Conservation (phyloP, 1,140 invertebrate genomes). For the Rhagoletis pomonella region DNA sequence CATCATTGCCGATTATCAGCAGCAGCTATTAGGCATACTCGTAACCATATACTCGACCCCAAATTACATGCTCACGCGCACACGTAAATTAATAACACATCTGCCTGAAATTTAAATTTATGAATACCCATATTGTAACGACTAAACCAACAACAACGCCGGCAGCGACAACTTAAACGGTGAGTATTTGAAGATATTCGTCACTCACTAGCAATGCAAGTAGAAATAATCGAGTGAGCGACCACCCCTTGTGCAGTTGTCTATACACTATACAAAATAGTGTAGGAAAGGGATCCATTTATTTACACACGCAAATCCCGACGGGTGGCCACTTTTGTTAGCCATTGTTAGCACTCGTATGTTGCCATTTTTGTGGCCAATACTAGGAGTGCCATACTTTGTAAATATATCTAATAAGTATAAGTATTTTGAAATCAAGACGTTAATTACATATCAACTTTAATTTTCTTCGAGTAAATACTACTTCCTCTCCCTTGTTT, state of each 20-base stretch:
- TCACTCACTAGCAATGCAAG: no score
- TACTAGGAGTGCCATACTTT: background rate
- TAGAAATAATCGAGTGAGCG: background rate
- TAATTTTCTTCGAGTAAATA: background rate
- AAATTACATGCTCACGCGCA: slow-evolving; percentile 73
- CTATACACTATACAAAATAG: background rate
- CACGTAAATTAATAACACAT: slow-evolving; percentile 74
- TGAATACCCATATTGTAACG: background rate
- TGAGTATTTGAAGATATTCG: background rate
- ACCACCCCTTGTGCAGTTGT: slow-evolving; percentile 38
- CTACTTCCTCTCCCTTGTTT: background rate
- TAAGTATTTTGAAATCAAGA: background rate
- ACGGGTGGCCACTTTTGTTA: slow-evolving; percentile 30
- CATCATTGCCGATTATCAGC: slow-evolving; percentile 30
- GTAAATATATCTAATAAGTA: background rate
- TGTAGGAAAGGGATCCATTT: background rate
- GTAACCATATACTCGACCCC: slow-evolving; percentile 58
- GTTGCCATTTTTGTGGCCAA: background rate
- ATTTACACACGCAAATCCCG: slow-evolving; percentile 9
- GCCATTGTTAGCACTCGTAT: background rate
- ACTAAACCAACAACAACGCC: slow-evolving; percentile 11
- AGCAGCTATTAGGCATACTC: background rate
- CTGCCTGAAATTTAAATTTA: slow-evolving; percentile 64
- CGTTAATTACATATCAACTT: background rate
- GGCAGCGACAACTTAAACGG: background rate